phyloP scores from a whole-genome alignment of 2,888 invertebrate species.

The Watsonalla binaria region DNA sequence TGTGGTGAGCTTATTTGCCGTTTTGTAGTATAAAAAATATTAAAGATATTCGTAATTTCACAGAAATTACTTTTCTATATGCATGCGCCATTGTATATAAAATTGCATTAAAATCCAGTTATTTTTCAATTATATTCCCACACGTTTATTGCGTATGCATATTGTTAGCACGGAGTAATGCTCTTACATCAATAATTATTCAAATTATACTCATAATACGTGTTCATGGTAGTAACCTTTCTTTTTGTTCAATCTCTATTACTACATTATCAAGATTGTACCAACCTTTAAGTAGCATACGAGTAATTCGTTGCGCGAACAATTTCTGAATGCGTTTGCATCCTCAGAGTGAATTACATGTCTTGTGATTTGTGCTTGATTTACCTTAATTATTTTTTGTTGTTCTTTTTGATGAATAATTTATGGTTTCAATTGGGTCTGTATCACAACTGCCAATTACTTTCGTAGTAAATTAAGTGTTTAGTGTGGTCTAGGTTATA shows the following conservation, averaged over 20 bases:
- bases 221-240: conserved; percentile 39
- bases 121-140: conserved; percentile 55
- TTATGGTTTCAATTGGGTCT: too few relatives aligned
- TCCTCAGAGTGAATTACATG: conserved; percentile 1
- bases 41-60: conserved; percentile 1
- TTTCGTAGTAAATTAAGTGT: too few relatives aligned
- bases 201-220: conserved; percentile 47
- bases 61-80: conserved; percentile 7
- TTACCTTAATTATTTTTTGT: not conserved
- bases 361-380: not conserved
- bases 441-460: too few relatives aligned
- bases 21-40: too few relatives aligned
- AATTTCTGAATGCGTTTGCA: conserved; percentile 11
- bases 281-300: conserved; percentile 4
- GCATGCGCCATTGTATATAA: conserved; percentile 32
- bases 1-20: not conserved
- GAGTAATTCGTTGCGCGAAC: conserved; percentile 17
- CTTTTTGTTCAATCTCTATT: conserved; percentile 34
- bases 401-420: too few relatives aligned
- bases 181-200: conserved; percentile 55
- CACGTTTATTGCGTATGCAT: conserved; percentile 55
- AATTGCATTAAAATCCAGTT: conserved; percentile 28
- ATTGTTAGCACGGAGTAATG: conserved; percentile 34
- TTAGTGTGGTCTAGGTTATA: too few relatives aligned
- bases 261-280: conserved; percentile 39